Conservation (phyloP, 2,113 vertebrate species). For the Holacanthus passer region DNA sequence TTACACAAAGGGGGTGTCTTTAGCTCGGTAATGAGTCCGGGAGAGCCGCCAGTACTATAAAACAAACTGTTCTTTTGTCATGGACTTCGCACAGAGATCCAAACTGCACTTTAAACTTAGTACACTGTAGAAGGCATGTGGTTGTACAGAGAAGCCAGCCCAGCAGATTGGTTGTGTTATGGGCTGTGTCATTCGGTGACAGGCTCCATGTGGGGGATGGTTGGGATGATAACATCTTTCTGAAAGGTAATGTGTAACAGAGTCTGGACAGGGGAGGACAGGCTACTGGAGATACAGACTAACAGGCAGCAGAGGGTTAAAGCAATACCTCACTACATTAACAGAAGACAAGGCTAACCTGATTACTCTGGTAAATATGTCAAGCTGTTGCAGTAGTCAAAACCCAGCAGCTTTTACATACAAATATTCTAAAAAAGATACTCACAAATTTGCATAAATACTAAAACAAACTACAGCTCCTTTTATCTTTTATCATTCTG, state of each 20-base stretch:
- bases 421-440: too few species aligned
- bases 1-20: constrained; percentile 64
- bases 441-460: too few species aligned
- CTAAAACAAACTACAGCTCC: neutral
- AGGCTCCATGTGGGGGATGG: constrained; percentile 75
- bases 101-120: constrained; percentile 70
- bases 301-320: constrained; percentile 54
- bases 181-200: constrained; percentile 75
- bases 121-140: constrained; percentile 45
- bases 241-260: constrained; percentile 79
- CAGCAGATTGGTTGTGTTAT: constrained; percentile 60
- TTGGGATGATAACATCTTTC: constrained; percentile 71
- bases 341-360: constrained; percentile 27
- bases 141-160: constrained; percentile 47
- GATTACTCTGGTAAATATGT: constrained; percentile 18
- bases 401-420: neutral
- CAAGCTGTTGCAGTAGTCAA: neutral
- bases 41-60: constrained; percentile 70
- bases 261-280: constrained; percentile 51
- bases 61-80: constrained; percentile 76
- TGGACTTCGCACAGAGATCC: constrained; percentile 72
- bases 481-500: too few species aligned
- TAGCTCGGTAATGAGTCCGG: constrained; percentile 66
- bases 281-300: constrained; percentile 49
- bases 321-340: constrained; percentile 43